A percentile compares a stretch with the other conserved stretches of the same genome.
Evolutionary conservation across 2,113 vertebrate genomes (phyloP).

Genomic region (Hemicordylus capensis): DNA sequence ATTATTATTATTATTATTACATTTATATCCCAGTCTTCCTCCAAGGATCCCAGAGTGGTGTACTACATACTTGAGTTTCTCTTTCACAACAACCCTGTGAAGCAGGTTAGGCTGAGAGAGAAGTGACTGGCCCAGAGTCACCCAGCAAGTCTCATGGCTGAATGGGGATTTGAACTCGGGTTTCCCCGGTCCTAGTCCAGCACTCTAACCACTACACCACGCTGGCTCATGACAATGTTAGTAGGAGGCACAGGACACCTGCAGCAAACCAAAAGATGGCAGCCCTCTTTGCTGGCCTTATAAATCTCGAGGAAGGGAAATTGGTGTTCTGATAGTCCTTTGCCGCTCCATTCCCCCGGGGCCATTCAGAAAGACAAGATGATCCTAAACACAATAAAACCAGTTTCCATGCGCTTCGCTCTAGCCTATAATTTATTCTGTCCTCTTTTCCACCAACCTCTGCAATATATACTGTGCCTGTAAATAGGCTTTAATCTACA

Average conservation of each 20-base stretch:
- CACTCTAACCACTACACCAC: too few species aligned
- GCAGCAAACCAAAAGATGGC: not conserved
- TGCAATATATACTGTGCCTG: constrained; percentile 31
- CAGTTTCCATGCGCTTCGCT: constrained; percentile 25
- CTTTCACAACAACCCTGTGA: too few species aligned
- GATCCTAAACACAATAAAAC: not conserved
- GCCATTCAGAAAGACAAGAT: constrained; percentile 14
- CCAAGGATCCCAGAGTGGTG: too few species aligned
- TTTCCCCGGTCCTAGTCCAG: too few species aligned
- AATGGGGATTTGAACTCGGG: too few species aligned
- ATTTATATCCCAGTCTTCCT: too few species aligned
- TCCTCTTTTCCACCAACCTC: constrained; percentile 24
- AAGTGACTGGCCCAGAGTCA: too few species aligned
- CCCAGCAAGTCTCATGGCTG: too few species aligned
- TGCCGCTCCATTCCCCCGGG: not conserved
- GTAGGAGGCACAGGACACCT: too few species aligned
- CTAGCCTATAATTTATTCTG: constrained; percentile 44
- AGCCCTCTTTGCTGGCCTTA: not conserved
- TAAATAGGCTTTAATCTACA: constrained; percentile 59
- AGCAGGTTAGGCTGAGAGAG: too few species aligned
- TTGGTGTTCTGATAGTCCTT: not conserved
- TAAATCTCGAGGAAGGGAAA: not conserved
- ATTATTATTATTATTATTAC: too few species aligned
- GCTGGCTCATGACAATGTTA: not conserved
- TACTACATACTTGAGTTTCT: too few species aligned